These are phyloP conservation scores for Sigmodon hispidus DNA, from an alignment of 2,113 vertebrate genomes.

Conservation along the genomic window DNA sequence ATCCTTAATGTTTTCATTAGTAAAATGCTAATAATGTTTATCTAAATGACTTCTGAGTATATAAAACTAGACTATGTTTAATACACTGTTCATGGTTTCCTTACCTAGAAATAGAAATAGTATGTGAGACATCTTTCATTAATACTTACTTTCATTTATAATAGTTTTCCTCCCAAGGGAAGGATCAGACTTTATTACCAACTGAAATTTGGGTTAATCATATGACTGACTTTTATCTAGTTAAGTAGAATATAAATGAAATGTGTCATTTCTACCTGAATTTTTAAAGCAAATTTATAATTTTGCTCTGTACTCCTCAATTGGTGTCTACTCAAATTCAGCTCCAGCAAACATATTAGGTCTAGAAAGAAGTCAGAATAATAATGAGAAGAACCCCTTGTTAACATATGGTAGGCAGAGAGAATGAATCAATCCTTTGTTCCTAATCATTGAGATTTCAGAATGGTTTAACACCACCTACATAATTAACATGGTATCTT, in stretches of 20 bases:
- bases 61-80: neutral
- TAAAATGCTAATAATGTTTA: neutral
- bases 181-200: neutral
- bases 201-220: neutral
- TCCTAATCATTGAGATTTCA: neutral
- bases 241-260: neutral
- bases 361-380: neutral
- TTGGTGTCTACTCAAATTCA: neutral
- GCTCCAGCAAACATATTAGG: neutral
- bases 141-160: conserved; percentile 2
- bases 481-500: neutral
- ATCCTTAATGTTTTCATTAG: conserved; percentile 16
- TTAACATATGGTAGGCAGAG: neutral
- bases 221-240: neutral
- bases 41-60: neutral
- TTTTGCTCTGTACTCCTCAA: neutral
- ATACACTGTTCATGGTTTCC: neutral
- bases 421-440: neutral
- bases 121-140: neutral
- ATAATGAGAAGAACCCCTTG: neutral
- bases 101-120: neutral
- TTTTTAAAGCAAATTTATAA: neutral
- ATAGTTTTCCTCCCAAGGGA: neutral
- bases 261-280: neutral
- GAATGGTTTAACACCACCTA: neutral